Evolutionary conservation across 2,113 vertebrate species (phyloP).

Genomic region (Mormyrus lacerda): DNA sequence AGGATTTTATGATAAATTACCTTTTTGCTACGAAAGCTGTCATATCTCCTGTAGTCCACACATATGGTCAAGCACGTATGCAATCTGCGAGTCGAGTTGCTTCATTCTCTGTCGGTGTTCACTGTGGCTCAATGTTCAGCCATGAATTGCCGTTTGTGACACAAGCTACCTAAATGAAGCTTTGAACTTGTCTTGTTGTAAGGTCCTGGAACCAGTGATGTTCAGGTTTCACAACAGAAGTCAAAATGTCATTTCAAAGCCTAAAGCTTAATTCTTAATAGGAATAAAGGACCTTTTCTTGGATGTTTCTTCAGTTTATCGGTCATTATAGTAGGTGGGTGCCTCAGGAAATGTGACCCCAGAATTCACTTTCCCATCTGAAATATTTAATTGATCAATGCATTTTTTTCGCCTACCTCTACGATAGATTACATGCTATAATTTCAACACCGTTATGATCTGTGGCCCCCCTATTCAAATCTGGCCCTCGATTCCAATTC

Average conservation of each 20-base stretch:
- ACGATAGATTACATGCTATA: not conserved
- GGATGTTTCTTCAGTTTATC: not conserved
- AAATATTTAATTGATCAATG: not conserved
- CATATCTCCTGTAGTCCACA: not conserved
- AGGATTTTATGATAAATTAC: not conserved
- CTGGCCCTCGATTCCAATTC: no score
- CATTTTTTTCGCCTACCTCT: not conserved
- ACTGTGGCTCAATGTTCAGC: not conserved
- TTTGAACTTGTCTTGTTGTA: not conserved
- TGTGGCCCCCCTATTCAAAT: no score
- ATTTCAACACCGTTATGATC: not conserved
- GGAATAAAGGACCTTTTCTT: not conserved
- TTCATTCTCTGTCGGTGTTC: not conserved
- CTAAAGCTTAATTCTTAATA: not conserved
- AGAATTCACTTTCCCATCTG: not conserved
- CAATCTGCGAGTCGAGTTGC: not conserved
- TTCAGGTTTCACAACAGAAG: not conserved
- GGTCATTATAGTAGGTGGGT: not conserved
- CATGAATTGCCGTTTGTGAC: not conserved
- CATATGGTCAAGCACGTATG: no score
- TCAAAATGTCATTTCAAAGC: not conserved
- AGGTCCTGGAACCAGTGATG: not conserved
- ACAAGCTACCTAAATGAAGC: not conserved
- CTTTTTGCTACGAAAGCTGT: not conserved
- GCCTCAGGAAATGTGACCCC: not conserved